Conservation (phyloP, 2,797 vertebrate genomes). For the Myotis pilosus region DNA sequence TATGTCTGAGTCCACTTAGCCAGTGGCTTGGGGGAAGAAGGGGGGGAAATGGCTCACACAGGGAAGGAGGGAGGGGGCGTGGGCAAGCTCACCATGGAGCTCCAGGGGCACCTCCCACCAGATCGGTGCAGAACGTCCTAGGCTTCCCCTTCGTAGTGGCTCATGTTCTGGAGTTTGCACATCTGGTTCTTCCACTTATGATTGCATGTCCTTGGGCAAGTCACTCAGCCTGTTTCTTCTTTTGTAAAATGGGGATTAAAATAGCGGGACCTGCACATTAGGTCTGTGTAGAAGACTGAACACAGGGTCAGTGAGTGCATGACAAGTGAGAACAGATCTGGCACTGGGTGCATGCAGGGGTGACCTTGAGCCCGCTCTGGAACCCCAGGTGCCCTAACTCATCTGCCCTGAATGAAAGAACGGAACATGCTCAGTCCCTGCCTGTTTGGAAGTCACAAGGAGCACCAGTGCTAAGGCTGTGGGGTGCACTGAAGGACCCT, state of each 20-base stretch:
- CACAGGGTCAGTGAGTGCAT: background rate
- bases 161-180: background rate
- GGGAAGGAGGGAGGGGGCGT: too few relatives aligned
- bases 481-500: background rate
- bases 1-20: background rate
- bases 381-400: fast-evolving
- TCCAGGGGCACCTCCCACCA: background rate
- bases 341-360: fast-evolving
- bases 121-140: background rate
- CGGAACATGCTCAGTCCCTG: background rate
- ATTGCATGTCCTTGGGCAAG: background rate
- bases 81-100: background rate
- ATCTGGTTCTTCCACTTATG: background rate
- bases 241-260: background rate
- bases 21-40: background rate
- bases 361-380: background rate
- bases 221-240: background rate
- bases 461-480: fast-evolving
- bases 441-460: background rate
- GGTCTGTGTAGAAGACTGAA: background rate
- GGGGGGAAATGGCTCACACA: background rate
- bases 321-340: background rate
- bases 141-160: background rate
- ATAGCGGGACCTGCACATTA: background rate
- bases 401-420: background rate